Evolutionary conservation across 1,140 invertebrate species (phyloP).

Genomic region (Mactra quadrangularis): DNA sequence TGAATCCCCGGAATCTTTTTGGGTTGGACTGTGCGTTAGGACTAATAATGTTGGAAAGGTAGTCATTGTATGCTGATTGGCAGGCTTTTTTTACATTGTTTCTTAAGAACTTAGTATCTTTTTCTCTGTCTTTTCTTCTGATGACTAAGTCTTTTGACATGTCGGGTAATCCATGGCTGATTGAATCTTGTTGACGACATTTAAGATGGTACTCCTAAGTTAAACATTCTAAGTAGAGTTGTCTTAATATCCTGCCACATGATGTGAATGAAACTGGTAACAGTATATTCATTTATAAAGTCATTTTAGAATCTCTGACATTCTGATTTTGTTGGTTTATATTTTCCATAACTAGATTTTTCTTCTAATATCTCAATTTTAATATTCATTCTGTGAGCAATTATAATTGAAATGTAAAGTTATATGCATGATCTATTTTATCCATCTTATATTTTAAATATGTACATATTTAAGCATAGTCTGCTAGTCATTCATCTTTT

Average conservation of each 20-base stretch:
- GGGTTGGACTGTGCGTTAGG: slow-evolving; percentile 10
- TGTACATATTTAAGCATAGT: too few species aligned
- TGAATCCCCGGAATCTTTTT: slow-evolving; percentile 4
- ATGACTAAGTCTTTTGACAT: slow-evolving; percentile 9
- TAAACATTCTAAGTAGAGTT: not conserved
- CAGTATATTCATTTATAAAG: too few species aligned
- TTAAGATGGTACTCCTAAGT: slow-evolving; percentile 7
- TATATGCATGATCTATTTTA: too few species aligned
- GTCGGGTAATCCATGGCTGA: slow-evolving; percentile 10
- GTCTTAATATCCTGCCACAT: slow-evolving; percentile 1
- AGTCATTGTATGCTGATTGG: slow-evolving; percentile 24
- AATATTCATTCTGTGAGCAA: too few species aligned
- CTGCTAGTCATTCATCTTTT: too few species aligned
- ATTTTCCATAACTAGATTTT: too few species aligned
- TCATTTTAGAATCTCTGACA: too few species aligned
- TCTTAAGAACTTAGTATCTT: not conserved
- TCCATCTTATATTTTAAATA: too few species aligned
- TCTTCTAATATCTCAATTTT: too few species aligned
- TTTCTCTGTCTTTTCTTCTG: slow-evolving; percentile 2
- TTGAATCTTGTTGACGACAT: slow-evolving; percentile 15
- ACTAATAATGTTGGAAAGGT: slow-evolving; percentile 22
- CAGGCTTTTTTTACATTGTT: not conserved
- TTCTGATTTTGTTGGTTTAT: too few species aligned
- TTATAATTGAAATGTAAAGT: too few species aligned
- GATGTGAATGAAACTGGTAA: too few species aligned